These are phyloP conservation scores for Nematostella vectensis DNA, from an alignment of 92 coral and sea anemone species.

Conservation along the genomic window DNA sequence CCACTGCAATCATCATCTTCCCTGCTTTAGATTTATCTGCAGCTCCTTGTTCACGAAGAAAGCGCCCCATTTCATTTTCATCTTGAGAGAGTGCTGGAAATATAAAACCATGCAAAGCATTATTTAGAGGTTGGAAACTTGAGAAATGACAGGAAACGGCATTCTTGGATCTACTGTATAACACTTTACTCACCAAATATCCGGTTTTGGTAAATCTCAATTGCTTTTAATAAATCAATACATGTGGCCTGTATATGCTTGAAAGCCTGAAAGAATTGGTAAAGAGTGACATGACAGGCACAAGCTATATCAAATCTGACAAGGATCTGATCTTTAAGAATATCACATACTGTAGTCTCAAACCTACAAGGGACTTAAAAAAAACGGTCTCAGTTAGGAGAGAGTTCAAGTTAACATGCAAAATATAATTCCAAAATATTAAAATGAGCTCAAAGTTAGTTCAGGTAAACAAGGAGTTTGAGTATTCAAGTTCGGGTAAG, in stretches of 20 bases:
- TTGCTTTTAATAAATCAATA: conserved; percentile 82
- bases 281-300: background rate
- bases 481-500: too few relatives aligned
- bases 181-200: conserved; percentile 71
- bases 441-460: too few relatives aligned
- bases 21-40: conserved; percentile 97
- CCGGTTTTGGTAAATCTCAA: conserved; percentile 93
- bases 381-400: too few relatives aligned
- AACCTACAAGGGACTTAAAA: too few relatives aligned
- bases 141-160: background rate
- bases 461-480: too few relatives aligned
- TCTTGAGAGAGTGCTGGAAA: conserved; percentile 88
- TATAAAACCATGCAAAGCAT: background rate
- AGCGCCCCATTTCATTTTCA: conserved; percentile 99
- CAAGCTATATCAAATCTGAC: background rate
- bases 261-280: conserved; percentile 56
- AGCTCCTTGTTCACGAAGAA: conserved; percentile 93
- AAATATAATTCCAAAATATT: too few relatives aligned
- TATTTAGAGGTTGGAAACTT: too few relatives aligned
- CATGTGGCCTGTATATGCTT: conserved; percentile 92
- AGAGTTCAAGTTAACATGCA: too few relatives aligned
- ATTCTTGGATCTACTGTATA: background rate
- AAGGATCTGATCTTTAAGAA: too few relatives aligned
- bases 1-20: conserved; percentile 98
- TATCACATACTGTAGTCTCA: too few relatives aligned